Percentiles rank a stretch among this genome's conserved stretches.
These are phyloP conservation scores for Ganaspis brasiliensis DNA, from an alignment of 2,888 invertebrate genomes.

Conservation along the genomic window DNA sequence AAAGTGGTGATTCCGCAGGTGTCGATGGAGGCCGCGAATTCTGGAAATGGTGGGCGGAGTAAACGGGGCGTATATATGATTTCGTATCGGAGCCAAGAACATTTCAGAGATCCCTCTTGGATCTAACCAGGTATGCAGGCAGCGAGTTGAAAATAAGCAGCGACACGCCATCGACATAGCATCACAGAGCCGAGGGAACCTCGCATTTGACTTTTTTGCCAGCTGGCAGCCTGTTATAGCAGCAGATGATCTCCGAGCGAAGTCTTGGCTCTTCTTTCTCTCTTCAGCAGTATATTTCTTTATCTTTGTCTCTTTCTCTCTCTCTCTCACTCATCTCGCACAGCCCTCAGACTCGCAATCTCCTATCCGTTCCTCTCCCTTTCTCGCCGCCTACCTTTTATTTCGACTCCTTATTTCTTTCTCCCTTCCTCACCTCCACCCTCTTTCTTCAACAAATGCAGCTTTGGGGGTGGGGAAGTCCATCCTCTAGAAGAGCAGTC, in stretches of 20 bases:
- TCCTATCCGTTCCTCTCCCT: constrained; percentile 57
- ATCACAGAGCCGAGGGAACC: constrained; percentile 74
- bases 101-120: constrained; percentile 74
- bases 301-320: too few relatives aligned
- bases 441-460: constrained; percentile 22
- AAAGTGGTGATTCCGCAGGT: constrained; percentile 23
- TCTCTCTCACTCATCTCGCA: constrained; percentile 51
- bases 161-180: constrained; percentile 79
- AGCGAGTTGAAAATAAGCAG: constrained; percentile 78
- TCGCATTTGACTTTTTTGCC: constrained; percentile 79
- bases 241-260: constrained; percentile 77
- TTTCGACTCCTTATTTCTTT: constrained; percentile 68
- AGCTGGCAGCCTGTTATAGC: constrained; percentile 79
- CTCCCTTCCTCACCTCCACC: constrained; percentile 53
- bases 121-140: constrained; percentile 79
- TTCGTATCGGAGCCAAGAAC: constrained; percentile 76
- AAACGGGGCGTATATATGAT: constrained; percentile 67
- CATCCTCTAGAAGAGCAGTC: constrained; percentile 54
- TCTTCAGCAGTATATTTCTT: constrained; percentile 52
- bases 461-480: constrained; percentile 32
- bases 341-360: constrained; percentile 53
- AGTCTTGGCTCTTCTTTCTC: constrained; percentile 58
- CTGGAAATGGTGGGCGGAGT: constrained; percentile 42
- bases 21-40: constrained; percentile 6
- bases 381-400: constrained; percentile 66